A percentile compares a stretch with the other conserved stretches of the same genome.
These are phyloP conservation scores for Propithecus perrieri DNA, from an alignment of 2,797 vertebrate genomes.

Conservation along the genomic window DNA sequence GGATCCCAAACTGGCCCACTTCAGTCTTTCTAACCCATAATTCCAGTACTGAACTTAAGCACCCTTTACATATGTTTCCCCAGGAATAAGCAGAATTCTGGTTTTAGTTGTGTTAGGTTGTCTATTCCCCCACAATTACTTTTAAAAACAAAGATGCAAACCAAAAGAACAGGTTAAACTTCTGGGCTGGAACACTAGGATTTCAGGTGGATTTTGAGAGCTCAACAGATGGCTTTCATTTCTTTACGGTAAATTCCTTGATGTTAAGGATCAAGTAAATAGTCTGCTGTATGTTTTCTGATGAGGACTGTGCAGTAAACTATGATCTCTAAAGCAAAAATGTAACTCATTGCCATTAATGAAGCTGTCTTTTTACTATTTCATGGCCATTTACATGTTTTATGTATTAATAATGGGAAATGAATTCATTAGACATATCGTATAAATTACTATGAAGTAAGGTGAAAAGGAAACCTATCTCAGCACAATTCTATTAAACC, in stretches of 20 bases:
- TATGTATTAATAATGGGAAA: background rate
- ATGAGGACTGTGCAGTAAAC: background rate
- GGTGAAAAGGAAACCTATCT: background rate
- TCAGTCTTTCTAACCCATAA: background rate
- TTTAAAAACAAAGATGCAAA: slow-evolving; percentile 33
- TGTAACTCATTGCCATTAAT: background rate
- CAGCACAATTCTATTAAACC: background rate
- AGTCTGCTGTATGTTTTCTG: background rate
- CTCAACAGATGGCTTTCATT: background rate
- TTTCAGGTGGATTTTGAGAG: background rate
- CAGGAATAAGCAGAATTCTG: background rate
- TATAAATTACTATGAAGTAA: background rate
- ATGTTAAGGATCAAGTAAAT: background rate
- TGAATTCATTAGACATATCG: background rate
- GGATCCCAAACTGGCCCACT: background rate
- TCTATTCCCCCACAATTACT: background rate
- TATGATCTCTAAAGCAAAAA: background rate
- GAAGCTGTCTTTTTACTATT: background rate
- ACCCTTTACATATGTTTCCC: background rate
- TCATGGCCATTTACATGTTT: background rate
- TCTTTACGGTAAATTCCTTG: background rate
- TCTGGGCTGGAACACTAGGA: background rate
- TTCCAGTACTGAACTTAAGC: background rate
- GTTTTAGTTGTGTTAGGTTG: background rate
- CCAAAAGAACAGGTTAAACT: background rate